Percentiles rank a stretch among this genome's conserved stretches.
phyloP scores from a whole-genome alignment of 2,797 vertebrate genomes.

The Coilia nasus region DNA sequence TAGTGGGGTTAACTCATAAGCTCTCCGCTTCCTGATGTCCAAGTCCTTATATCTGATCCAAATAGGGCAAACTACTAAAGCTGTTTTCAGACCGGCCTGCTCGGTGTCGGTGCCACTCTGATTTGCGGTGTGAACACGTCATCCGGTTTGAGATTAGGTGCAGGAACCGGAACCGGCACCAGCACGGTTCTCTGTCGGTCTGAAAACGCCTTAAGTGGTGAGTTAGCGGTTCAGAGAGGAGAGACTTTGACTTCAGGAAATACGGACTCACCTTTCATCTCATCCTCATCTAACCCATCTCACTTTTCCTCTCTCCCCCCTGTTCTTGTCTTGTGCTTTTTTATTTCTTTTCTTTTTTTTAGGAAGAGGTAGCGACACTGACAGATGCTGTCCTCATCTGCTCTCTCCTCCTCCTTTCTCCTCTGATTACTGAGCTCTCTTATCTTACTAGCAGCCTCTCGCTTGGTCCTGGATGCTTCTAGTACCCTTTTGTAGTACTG shows the following conservation, averaged over 20 bases:
- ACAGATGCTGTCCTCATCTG: too few relatives aligned
- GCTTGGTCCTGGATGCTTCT: not conserved
- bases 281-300: not conserved
- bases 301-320: not conserved
- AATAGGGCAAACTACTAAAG: not conserved
- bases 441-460: not conserved
- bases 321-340: not conserved
- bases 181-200: too few relatives aligned
- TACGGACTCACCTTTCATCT: not conserved
- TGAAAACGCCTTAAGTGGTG: too few relatives aligned
- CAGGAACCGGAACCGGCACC: too few relatives aligned
- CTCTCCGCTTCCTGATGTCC: not conserved
- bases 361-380: not conserved
- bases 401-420: not conserved
- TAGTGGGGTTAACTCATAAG: not conserved
- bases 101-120: too few relatives aligned
- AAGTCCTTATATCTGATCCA: not conserved
- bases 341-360: not conserved
- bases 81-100: too few relatives aligned
- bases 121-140: too few relatives aligned
- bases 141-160: too few relatives aligned
- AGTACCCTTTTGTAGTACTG: not conserved
- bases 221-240: too few relatives aligned
- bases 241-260: not conserved
- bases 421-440: not conserved